Conservation (phyloP, 2,113 vertebrate genomes). For the Boleophthalmus pectinirostris region DNA sequence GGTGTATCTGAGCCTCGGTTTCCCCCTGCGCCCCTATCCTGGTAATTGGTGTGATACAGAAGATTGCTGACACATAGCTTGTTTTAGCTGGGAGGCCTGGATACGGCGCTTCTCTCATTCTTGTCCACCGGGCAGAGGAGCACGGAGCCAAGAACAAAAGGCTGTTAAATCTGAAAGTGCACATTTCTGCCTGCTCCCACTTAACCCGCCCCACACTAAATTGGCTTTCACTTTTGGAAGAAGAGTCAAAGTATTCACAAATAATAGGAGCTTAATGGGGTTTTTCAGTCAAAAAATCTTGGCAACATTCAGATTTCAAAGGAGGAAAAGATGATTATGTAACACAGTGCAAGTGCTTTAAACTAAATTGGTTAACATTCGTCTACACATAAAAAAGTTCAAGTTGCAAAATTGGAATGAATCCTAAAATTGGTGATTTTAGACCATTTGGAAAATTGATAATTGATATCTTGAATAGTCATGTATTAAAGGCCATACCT, state of each 20-base stretch:
- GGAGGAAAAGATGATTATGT: neutral
- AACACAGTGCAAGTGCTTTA: neutral
- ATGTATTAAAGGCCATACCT: no score
- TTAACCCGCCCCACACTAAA: slow-evolving; percentile 40
- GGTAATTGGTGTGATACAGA: slow-evolving; percentile 59
- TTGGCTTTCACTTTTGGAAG: slow-evolving; percentile 30
- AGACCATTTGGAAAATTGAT: no score
- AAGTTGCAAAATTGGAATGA: no score
- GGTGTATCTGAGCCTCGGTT: slow-evolving; percentile 2
- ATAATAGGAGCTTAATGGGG: slow-evolving; percentile 4
- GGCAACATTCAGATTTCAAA: neutral
- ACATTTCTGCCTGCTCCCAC: slow-evolving; percentile 31
- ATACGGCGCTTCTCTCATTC: slow-evolving; percentile 41
- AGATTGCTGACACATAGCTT: slow-evolving; percentile 57
- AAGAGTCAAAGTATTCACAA: slow-evolving; percentile 13
- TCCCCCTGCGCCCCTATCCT: slow-evolving; percentile 29
- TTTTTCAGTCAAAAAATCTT: neutral
- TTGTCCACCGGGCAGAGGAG: slow-evolving; percentile 51
- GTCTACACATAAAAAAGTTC: no score
- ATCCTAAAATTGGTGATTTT: no score
- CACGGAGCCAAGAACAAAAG: slow-evolving; percentile 41
- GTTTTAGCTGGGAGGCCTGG: slow-evolving; percentile 48
- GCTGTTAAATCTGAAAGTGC: slow-evolving; percentile 39
- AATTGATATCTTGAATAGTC: no score
- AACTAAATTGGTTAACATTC: neutral